Base-by-base conservation (phyloP, 2,888 invertebrate species). In the Melanophora roralis region DNA sequence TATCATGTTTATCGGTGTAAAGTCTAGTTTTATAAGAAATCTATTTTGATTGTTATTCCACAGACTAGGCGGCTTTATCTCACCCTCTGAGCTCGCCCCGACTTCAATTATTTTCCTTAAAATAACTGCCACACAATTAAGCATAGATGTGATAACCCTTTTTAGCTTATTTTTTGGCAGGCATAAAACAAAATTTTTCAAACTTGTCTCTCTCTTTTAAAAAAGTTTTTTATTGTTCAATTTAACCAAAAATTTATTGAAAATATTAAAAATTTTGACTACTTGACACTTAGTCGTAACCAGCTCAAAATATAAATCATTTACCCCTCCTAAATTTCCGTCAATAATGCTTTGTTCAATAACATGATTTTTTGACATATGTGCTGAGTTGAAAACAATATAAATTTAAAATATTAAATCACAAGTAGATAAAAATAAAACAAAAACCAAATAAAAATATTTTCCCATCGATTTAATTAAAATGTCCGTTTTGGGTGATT, bases 401-500 rank as follows among this genome's bases (percentile, higher is more conserved):
- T 16, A 47, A 57, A 72, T 51, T 34, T n/a, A 21, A n/a, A 49
- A n/a, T 21, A 62, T 7, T 55, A 43, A 65, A 49, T 8, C 12
- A 21, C 43, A 51, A 64, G 38, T 11, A 60, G 45, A 68, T 75
- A 72, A 73, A 62, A 57, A 34, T 19, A 49, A 57, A 55, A 65
- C 11, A 72, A 45, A 21, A 36, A 47, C 38, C 1, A 45, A 32
- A 43, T 32, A 62, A 45, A 80, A 76, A 71, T 59, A 80, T 76
- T 80, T 80, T 80, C 80, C 76, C 78, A 78, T 73, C 68, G 75
- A 78, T 76, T 81, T 78, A 78, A 82, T 82, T 81, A 82, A 82
- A 83, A 79, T 79, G 83, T 83, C 82, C 82, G 67, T 75, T 83
- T 82, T 16, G 72, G 76, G 64, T 62, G 74, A 77, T 81, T 77